These are phyloP conservation scores for Drosophila incognita DNA, from an alignment of 2,888 invertebrate species.

Conservation along the genomic window DNA sequence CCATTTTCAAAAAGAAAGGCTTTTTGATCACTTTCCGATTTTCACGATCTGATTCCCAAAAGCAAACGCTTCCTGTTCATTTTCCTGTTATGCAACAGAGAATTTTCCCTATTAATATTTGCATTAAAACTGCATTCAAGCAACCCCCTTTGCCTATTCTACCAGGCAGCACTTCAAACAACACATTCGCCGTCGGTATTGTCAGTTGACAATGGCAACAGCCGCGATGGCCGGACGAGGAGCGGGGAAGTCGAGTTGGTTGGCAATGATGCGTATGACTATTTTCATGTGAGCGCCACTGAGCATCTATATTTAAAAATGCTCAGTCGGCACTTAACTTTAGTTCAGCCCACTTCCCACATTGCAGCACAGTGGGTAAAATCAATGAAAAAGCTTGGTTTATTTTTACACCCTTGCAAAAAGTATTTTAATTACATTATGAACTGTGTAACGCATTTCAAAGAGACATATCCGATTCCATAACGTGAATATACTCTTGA, in stretches of 20 bases:
- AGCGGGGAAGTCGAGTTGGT: constrained; percentile 8
- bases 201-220: constrained; percentile 65
- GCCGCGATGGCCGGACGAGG: constrained; percentile 1
- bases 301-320: constrained; percentile 69
- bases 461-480: neutral
- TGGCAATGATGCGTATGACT: constrained; percentile 59
- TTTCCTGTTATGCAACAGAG: constrained; percentile 60
- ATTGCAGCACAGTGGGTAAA: constrained; percentile 28
- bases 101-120: constrained; percentile 78
- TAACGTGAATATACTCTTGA: neutral
- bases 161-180: constrained; percentile 37
- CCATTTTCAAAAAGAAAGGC: too few species aligned
- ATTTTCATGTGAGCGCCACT: constrained; percentile 44
- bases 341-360: constrained; percentile 48
- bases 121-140: constrained; percentile 64
- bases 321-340: constrained; percentile 78
- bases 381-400: neutral
- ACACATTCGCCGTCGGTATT: constrained; percentile 62
- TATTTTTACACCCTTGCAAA: neutral
- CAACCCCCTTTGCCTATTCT: neutral
- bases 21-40: neutral
- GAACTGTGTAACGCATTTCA: neutral
- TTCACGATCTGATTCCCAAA: neutral
- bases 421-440: neutral
- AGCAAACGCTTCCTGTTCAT: neutral